Base-by-base conservation (phyloP, 1,140 invertebrate genomes). In the Planococcus citri region DNA sequence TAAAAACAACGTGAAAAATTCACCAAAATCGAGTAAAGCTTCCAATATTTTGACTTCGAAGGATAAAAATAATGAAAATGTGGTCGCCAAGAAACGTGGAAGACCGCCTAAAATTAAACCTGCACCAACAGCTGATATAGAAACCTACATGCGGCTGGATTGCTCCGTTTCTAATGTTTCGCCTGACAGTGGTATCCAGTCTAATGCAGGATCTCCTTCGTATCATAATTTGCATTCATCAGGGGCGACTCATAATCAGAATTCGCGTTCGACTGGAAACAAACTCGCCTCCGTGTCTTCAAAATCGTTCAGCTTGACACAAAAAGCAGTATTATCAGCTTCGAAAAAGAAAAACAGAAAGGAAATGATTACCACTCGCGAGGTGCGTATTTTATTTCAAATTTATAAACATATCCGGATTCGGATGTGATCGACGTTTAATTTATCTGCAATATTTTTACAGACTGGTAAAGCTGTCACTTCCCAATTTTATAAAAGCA, bases 131-230 rank as follows among this genome's bases (percentile, higher is more conserved):
- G 73, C 73, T 25, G 20, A 22, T 9, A 58, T 75, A 1, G 75
- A 76, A 70, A 70, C 75, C 12, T 76, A 74, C 71, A 73, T 72
- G 71, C 70, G 73, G 20, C 69, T 78, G 27, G 77, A 78, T 69
- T 78, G 78, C 22, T 80, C 79, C 64, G 78, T 79, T 37, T 84
- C 91, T 0, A 93, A 94, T 78, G 91, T 94, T 9, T 94, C 92
- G 1, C 91, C 92, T 0, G 92, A 95, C 78, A 93, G 90, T 64
- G 92, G 93, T 12, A 94, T 95, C 51, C 86, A 91, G 71, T 91
- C 89, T 10, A 89, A 89, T 64, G 87, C 90, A 72, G 92, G 92
- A 72, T 94, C 91, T 73, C 91, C 92, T 0, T 81, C 89, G 25
- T 88, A 89, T 76, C 74, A 80, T 76, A 12, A 84, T 82, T 41